Conservation (phyloP, 1,140 invertebrate species). For the Piezodorus guildinii region DNA sequence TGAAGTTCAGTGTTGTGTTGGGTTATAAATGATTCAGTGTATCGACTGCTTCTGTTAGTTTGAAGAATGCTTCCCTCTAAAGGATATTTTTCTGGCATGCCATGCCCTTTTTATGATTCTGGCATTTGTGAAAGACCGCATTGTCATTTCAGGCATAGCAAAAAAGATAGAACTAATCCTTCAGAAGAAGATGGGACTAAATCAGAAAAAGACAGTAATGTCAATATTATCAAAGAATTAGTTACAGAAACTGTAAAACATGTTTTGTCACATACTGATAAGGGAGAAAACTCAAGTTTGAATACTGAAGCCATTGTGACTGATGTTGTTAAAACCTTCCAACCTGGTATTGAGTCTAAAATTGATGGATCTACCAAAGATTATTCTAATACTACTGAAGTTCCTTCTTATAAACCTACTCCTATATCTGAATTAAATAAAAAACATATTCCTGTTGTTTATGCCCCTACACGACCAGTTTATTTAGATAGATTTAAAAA, state of each 20-base stretch:
- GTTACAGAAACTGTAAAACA: slow-evolving; percentile 8
- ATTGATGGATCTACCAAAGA: neutral
- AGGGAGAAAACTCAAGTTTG: neutral
- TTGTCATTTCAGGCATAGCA: slow-evolving; percentile 21
- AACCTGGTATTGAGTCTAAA: neutral
- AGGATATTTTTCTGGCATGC: slow-evolving; percentile 19
- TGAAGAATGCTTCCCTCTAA: slow-evolving; percentile 21
- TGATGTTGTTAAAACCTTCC: neutral
- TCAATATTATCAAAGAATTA: neutral
- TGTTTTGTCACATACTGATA: slow-evolving; percentile 1
- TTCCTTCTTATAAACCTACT: slow-evolving; percentile 44
- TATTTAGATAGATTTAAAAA: neutral
- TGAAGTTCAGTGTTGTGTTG: too few species aligned
- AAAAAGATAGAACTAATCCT: neutral
- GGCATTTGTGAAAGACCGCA: slow-evolving; percentile 14
- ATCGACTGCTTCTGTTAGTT: too few species aligned
- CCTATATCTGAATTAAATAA: slow-evolving; percentile 47
- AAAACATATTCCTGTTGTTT: slow-evolving; percentile 37
- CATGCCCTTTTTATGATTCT: slow-evolving; percentile 18
- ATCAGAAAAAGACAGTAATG: neutral
- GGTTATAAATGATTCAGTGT: too few species aligned
- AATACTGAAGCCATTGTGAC: neutral
- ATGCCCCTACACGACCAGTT: slow-evolving; percentile 20
- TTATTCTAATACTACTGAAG: neutral
- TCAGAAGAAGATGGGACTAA: neutral